Evolutionary conservation across 1,140 invertebrate species (phyloP).

Genomic region (Leptinotarsa lineolata): DNA sequence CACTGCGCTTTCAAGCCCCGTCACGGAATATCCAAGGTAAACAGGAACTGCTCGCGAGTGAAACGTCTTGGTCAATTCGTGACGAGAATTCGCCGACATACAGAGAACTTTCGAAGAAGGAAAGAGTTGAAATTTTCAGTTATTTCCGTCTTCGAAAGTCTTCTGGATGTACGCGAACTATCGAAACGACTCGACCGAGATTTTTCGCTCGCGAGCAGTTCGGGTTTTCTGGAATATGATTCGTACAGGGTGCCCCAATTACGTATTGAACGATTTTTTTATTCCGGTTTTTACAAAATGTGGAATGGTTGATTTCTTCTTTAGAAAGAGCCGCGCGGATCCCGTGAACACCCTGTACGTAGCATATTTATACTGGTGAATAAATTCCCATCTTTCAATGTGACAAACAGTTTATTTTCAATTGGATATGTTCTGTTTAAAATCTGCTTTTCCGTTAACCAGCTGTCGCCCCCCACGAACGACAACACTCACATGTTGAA

Average conservation of each 20-base stretch:
- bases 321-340: neutral
- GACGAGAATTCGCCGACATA: neutral
- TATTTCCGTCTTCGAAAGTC: neutral
- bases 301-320: neutral
- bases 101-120: neutral
- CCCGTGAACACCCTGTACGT: constrained; percentile 7
- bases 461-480: too few relatives aligned
- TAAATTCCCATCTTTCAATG: neutral
- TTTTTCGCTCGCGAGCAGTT: neutral
- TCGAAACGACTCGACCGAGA: neutral
- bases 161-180: neutral
- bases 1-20: neutral
- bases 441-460: too few relatives aligned
- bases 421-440: too few relatives aligned
- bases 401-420: too few relatives aligned
- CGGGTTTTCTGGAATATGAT: neutral
- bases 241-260: neutral
- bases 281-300: neutral
- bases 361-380: constrained; percentile 1
- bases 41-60: neutral
- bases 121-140: neutral
- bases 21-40: neutral
- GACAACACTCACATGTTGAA: too few relatives aligned
- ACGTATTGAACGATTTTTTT: neutral
- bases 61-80: neutral